phyloP scores from a whole-genome alignment of 2,113 vertebrate genomes.

The Indri indri region DNA sequence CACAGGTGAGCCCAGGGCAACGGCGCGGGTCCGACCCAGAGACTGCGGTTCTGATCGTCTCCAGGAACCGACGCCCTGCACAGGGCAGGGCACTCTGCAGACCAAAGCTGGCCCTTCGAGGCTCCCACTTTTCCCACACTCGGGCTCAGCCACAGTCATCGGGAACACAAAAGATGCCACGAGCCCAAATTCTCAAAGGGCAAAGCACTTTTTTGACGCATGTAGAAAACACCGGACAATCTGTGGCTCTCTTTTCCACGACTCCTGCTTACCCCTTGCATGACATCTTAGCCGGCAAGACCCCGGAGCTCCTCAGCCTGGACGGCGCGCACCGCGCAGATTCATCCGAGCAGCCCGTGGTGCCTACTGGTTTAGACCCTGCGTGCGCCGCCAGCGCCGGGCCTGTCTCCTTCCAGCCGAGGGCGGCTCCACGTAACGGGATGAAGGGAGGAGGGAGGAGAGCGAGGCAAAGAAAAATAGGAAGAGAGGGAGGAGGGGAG shows the following conservation, averaged over 20 bases:
- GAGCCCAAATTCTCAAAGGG: neutral
- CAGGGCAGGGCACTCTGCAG: neutral
- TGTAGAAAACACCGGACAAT: neutral
- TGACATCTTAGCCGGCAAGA: neutral
- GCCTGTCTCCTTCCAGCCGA: neutral
- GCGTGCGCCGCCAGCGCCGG: no score
- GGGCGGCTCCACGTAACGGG: neutral
- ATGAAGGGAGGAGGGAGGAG: neutral
- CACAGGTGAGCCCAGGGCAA: neutral
- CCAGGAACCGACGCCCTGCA: neutral
- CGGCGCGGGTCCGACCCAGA: neutral
- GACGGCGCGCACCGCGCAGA: fast-evolving
- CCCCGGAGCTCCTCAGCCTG: neutral
- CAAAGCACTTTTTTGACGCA: neutral
- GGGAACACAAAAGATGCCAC: neutral
- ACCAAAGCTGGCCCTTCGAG: neutral
- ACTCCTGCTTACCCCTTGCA: neutral
- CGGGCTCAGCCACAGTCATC: neutral
- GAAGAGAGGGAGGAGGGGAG: neutral
- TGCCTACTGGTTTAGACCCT: neutral
- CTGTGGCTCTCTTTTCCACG: neutral
- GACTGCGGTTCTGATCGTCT: neutral
- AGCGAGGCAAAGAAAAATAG: neutral
- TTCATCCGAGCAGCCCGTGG: neutral
- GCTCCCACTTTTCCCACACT: neutral